phyloP scores from a whole-genome alignment of 2,888 invertebrate species.

The Digitonthophagus gazella region DNA sequence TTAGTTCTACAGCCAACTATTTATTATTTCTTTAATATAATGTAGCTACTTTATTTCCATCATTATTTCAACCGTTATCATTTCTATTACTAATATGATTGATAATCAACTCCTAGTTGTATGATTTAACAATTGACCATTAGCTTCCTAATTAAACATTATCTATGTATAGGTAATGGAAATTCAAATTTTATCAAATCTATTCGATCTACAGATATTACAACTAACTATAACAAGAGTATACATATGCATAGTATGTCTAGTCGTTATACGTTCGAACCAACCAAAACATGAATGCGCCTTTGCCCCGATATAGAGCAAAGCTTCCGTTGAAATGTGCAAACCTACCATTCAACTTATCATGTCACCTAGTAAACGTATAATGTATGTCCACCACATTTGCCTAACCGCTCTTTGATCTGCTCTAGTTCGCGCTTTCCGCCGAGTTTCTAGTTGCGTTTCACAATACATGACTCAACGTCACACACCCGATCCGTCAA shows the following conservation, averaged over 20 bases:
- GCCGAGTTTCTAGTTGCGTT: background rate
- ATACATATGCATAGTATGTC: background rate
- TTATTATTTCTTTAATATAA: background rate
- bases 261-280: background rate
- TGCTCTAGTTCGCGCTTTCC: background rate
- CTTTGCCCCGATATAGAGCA: background rate
- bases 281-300: background rate
- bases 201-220: too few relatives aligned
- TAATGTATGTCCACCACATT: background rate
- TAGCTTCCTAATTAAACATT: too few relatives aligned
- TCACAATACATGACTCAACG: background rate
- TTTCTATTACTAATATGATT: too few relatives aligned
- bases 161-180: background rate
- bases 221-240: too few relatives aligned
- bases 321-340: background rate
- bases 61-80: too few relatives aligned
- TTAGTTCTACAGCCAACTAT: background rate
- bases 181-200: background rate
- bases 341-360: background rate
- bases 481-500: constrained; percentile 24
- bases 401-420: background rate
- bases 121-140: too few relatives aligned
- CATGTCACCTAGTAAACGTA: background rate
- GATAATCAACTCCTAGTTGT: background rate
- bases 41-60: too few relatives aligned